Evolutionary conservation across 2,888 invertebrate genomes (phyloP), one percentile per base, ranked within the genome.

Genomic region (Drosophila demipolita): DNA sequence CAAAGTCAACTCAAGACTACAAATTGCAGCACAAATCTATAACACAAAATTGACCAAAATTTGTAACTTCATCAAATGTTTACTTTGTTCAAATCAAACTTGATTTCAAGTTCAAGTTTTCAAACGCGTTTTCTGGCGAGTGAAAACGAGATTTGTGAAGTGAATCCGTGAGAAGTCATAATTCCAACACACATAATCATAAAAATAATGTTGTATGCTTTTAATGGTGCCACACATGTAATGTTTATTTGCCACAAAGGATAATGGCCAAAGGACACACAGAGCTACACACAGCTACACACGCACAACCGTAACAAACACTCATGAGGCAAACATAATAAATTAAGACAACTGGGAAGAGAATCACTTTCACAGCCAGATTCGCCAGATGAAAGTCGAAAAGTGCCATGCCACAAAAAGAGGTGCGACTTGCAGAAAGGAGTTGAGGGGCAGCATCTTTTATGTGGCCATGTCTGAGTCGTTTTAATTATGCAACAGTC

Each of bases 271-370:
- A 52, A 36, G 26, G 29, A 15, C 20, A 8, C 1, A 7, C 3
- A 8, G 40, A 29, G 54, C 7, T 3, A 11, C 23, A 55, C 38
- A 54, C 12, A 57, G n/a, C n/a, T n/a, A 58, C 36, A 52, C 20
- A 32, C 32, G 42, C 60, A 17, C 11, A 42, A 8, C 50, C 29
- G 57, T 8, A 5, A 7, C 29, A 48, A 26, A 54, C 23, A 59
- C 6, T 49, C 26, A 79, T 89, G 79, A 89, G 80, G 80, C 77
- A 82, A 80, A 79, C 75, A 84, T 87, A 85, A 89, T 89, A 89
- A 85, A 85, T 85, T 82, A 85, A 79, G 87, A 75, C 66, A 71
- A 62, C 48, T 61, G 64, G 65, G 54, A 57, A 42, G 67, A 72
- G 73, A 35, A 73, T 70, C 67, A 64, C 66, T 61, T 76, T 88